These are phyloP conservation scores for Neosilurus mollespiculum DNA, from an alignment of 2,797 vertebrate species.

Conservation along the genomic window DNA sequence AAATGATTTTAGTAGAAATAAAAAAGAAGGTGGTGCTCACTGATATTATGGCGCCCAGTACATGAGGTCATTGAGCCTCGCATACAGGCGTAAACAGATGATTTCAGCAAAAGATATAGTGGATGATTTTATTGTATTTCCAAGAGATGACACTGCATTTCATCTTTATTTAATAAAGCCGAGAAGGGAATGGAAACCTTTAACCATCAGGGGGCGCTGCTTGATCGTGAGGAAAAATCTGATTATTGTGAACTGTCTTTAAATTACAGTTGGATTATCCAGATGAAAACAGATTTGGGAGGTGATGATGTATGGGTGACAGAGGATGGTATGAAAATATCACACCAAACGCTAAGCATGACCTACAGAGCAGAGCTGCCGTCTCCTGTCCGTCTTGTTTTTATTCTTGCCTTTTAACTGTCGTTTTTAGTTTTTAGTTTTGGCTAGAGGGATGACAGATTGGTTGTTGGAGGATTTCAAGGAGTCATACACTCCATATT, in stretches of 20 bases:
- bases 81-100: too few relatives aligned
- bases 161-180: too few relatives aligned
- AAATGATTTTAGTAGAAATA: too few relatives aligned
- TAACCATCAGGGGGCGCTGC: slow-evolving; percentile 45
- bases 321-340: not conserved
- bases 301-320: not conserved
- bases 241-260: not conserved
- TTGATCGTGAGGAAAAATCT: not conserved
- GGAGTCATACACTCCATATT: not conserved
- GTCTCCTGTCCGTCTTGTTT: not conserved
- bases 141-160: too few relatives aligned
- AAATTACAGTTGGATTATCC: not conserved
- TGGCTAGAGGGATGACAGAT: too few relatives aligned
- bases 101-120: too few relatives aligned
- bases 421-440: not conserved
- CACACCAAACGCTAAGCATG: not conserved
- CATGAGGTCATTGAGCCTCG: too few relatives aligned
- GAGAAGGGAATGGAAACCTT: too few relatives aligned
- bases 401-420: not conserved
- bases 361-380: not conserved
- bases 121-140: too few relatives aligned
- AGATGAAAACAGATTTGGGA: slow-evolving; percentile 13
- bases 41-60: too few relatives aligned
- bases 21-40: too few relatives aligned
- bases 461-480: not conserved